Evolutionary conservation across 2,113 vertebrate species (phyloP), one percentile per base, ranked within the genome.

Genomic region (Sebastes schlegelii): DNA sequence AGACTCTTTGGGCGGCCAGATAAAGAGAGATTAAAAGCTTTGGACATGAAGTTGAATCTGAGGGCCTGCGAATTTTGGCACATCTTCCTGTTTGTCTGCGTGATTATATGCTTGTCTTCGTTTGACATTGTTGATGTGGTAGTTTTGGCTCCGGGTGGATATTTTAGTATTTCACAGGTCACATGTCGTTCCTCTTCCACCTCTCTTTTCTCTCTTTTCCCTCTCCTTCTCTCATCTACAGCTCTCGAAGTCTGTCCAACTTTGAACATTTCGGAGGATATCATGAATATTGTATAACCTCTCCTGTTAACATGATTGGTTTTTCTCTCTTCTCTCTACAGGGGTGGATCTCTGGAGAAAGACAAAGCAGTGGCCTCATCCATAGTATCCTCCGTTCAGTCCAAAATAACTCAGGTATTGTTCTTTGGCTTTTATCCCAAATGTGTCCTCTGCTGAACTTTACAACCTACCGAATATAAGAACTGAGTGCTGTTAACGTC

Each of bases 341-440:
- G 98, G 96, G 97, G 95, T 46, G 94, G 95, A 58, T 97, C 98
- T 95, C 97, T 96, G 95, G 98, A 99, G 95, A 99, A 98, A 92
- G 98, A 99, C 71, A 97, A 96, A 78, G 95, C 97, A 80, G 97
- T 98, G 92, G 96, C 98, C 26, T 97, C 98, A 26, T 97, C 97
- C 57, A 98, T 99, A 52, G 97, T 99, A 11, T 99, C 98, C 11
- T 97, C 98, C 1, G 97, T 99, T 86, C 98, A 99, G 95, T 96
- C 96, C 91, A 99, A 99, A 97, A 99, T 99, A 94, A 99, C 98
- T 97, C 98, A 99, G 98, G 98, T 99, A 95, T 77, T 88, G 77
- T 80, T 89, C 76, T 84, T 57, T 90, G 86, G 57, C 68, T 91
- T 82, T 75, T 80, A 75, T 83, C 48, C 52, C 19, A 43, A 77